phyloP scores from a whole-genome alignment of 2,888 invertebrate species.

The Chaitophorus viminalis region DNA sequence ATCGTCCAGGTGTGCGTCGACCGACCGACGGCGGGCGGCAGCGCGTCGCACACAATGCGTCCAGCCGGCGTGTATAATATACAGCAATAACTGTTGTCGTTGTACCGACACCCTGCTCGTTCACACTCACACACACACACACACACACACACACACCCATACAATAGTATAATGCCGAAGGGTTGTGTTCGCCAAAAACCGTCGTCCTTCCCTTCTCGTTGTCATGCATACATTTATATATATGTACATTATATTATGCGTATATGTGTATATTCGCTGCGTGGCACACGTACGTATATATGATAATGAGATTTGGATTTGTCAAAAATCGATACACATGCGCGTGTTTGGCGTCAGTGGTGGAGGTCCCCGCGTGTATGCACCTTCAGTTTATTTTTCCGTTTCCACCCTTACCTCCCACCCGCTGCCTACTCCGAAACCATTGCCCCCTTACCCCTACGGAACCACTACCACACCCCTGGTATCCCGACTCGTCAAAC shows the following conservation, averaged over 20 bases:
- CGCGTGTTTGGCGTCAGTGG: neutral
- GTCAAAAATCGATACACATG: constrained; percentile 58
- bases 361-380: neutral
- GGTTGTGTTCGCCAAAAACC: constrained; percentile 56
- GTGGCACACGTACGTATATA: constrained; percentile 13
- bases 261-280: neutral
- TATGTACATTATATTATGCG: neutral
- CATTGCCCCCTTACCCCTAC: too few relatives aligned
- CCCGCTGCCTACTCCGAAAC: neutral
- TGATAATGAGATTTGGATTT: constrained; percentile 61
- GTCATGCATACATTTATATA: neutral
- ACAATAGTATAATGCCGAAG: constrained; percentile 47
- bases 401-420: neutral
- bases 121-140: neutral
- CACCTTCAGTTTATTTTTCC: constrained; percentile 20
- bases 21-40: constrained; percentile 4
- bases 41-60: constrained; percentile 51
- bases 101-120: constrained; percentile 48
- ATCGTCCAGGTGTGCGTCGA: constrained; percentile 56
- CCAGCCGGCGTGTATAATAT: constrained; percentile 61
- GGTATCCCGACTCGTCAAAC: neutral
- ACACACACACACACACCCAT: neutral
- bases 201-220: constrained; percentile 12
- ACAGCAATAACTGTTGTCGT: constrained; percentile 62
- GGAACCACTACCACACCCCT: too few relatives aligned